These are phyloP conservation scores for Polietes domitor DNA, from an alignment of 2,888 invertebrate species.

Conservation along the genomic window DNA sequence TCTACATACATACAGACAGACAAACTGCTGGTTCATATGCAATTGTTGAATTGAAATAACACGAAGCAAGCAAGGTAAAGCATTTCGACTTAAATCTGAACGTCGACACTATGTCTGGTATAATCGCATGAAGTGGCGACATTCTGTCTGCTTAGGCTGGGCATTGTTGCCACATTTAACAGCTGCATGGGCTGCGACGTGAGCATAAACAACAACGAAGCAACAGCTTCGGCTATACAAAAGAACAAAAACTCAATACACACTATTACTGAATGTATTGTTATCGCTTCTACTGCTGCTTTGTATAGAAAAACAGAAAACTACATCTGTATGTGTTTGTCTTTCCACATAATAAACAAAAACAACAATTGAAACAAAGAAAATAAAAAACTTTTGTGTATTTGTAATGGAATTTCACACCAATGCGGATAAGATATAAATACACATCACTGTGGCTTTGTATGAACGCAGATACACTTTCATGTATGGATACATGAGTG, in stretches of 20 bases:
- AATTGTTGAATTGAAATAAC: slow-evolving; percentile 52
- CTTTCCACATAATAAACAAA: slow-evolving; percentile 41
- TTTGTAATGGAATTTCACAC: slow-evolving; percentile 65
- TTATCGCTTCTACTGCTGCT: slow-evolving; percentile 14
- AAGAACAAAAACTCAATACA: slow-evolving; percentile 36
- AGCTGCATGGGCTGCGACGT: slow-evolving; percentile 43
- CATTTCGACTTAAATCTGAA: slow-evolving; percentile 68
- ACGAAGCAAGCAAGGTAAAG: slow-evolving; percentile 65
- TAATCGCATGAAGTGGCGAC: slow-evolving; percentile 91
- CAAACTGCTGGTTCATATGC: slow-evolving; percentile 30
- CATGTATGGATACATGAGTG: background rate
- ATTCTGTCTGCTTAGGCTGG: slow-evolving; percentile 94
- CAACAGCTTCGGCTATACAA: slow-evolving; percentile 26
- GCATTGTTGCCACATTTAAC: slow-evolving; percentile 85
- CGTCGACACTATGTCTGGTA: slow-evolving; percentile 89
- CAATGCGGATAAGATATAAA: slow-evolving; percentile 61
- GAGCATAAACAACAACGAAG: slow-evolving; percentile 38
- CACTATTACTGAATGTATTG: slow-evolving; percentile 4
- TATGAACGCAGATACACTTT: slow-evolving; percentile 33
- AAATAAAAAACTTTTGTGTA: slow-evolving; percentile 33
- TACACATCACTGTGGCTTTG: slow-evolving; percentile 46
- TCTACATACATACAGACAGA: slow-evolving; percentile 31
- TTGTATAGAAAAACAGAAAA: background rate
- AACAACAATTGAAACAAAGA: background rate
- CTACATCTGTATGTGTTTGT: slow-evolving; percentile 32